Conservation (phyloP, 2,113 vertebrate species). For the Sarotherodon lohbergeri region DNA sequence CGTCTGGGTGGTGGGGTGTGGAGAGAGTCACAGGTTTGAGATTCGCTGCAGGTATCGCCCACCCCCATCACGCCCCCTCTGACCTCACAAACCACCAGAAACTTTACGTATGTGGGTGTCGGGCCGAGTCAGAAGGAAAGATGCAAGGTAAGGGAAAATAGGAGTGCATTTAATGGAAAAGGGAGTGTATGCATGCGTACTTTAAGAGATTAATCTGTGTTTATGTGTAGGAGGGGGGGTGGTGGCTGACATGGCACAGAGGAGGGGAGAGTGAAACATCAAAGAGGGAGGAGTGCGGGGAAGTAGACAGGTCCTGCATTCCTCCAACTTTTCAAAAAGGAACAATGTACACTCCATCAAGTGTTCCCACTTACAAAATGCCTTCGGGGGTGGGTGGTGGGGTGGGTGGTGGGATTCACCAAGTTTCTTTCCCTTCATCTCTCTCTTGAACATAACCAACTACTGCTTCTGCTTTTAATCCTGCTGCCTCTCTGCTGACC, state of each 20-base stretch:
- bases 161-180: not conserved
- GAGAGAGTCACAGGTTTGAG: slow-evolving; percentile 18
- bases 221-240: not conserved
- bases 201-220: slow-evolving; percentile 40
- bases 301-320: slow-evolving; percentile 47
- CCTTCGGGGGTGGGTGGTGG: not conserved
- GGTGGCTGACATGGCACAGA: not conserved
- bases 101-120: not conserved
- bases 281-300: slow-evolving; percentile 21
- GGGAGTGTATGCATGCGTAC: not conserved
- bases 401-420: not conserved
- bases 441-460: not conserved
- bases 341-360: slow-evolving; percentile 17
- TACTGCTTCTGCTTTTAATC: slow-evolving; percentile 38
- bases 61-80: not conserved
- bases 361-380: not conserved
- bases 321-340: slow-evolving; percentile 27
- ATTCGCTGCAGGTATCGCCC: slow-evolving; percentile 41
- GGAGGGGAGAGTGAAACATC: not conserved
- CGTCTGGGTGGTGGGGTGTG: not conserved
- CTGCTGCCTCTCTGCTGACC: slow-evolving; percentile 21
- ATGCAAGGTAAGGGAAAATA: not conserved
- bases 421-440: not conserved
- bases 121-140: not conserved
- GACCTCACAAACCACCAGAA: not conserved